Evolutionary conservation across 2,113 vertebrate species (phyloP).

Genomic region (Chaetodon trifascialis): DNA sequence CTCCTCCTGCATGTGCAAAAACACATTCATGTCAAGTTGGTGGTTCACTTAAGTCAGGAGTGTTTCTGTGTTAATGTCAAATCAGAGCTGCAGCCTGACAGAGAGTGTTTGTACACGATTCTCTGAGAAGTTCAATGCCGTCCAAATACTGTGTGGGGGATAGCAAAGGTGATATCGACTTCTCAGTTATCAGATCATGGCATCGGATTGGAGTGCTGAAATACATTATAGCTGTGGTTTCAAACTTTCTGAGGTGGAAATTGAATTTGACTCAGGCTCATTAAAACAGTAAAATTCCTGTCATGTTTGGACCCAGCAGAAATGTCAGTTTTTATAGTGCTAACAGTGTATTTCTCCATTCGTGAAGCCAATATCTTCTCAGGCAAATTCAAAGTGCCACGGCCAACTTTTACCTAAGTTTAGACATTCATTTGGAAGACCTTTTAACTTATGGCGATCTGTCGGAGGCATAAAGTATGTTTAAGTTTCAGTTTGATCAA

Average conservation of each 20-base stretch:
- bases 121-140: conserved; percentile 45
- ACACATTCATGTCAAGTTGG: conserved; percentile 69
- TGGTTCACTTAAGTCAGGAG: conserved; percentile 70
- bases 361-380: conserved; percentile 23
- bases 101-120: conserved; percentile 50
- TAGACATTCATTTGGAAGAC: conserved; percentile 40
- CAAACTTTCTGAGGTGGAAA: conserved; percentile 33
- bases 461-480: conserved; percentile 40
- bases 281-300: conserved; percentile 51
- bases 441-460: conserved; percentile 32
- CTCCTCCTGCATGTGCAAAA: conserved; percentile 65
- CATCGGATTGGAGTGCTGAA: conserved; percentile 47
- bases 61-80: conserved; percentile 73
- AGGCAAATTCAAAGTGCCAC: conserved; percentile 36
- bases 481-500: conserved; percentile 55
- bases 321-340: conserved; percentile 36
- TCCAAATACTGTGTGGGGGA: conserved; percentile 36
- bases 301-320: conserved; percentile 50
- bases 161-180: conserved; percentile 14
- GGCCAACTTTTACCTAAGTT: conserved; percentile 36
- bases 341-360: not conserved
- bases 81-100: conserved; percentile 61
- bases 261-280: conserved; percentile 48
- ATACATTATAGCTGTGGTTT: conserved; percentile 52
- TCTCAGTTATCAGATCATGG: conserved; percentile 35